phyloP scores from a whole-genome alignment of 2,888 invertebrate genomes.

The Perdita meconis region DNA sequence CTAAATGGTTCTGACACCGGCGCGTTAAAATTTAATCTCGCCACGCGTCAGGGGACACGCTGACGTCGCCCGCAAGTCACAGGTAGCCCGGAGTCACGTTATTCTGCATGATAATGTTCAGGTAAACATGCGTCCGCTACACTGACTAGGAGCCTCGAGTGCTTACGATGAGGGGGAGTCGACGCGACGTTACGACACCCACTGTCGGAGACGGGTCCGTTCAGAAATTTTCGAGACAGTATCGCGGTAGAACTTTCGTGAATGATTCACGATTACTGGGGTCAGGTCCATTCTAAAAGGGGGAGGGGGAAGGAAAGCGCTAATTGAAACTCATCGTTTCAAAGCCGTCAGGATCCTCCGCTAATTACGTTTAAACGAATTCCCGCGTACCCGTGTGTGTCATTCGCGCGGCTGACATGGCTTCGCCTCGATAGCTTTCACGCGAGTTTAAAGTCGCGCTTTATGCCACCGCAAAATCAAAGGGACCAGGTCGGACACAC shows the following conservation, averaged over 20 bases:
- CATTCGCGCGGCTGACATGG: constrained; percentile 25
- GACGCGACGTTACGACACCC: constrained; percentile 50
- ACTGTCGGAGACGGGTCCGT: constrained; percentile 55
- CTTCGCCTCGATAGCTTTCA: constrained; percentile 41
- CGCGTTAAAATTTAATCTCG: constrained; percentile 41
- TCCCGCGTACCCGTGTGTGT: constrained; percentile 36
- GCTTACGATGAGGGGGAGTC: constrained; percentile 61
- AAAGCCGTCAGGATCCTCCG: constrained; percentile 21
- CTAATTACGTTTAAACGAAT: constrained; percentile 64
- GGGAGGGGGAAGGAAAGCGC: constrained; percentile 45
- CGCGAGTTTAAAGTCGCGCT: constrained; percentile 29
- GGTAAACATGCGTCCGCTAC: constrained; percentile 62
- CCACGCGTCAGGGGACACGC: constrained; percentile 31
- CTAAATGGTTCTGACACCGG: constrained; percentile 4
- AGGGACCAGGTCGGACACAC: constrained; percentile 29
- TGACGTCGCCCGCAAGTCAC: constrained; percentile 40
- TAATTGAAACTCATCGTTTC: constrained; percentile 66
- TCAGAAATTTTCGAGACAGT: constrained; percentile 69
- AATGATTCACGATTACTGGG: constrained; percentile 65
- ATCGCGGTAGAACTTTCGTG: constrained; percentile 56
- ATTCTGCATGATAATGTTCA: constrained; percentile 57
- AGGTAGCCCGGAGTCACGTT: constrained; percentile 28
- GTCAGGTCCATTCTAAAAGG: constrained; percentile 41
- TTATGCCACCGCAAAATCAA: constrained; percentile 43
- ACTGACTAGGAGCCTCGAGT: constrained; percentile 38